Base-by-base conservation (phyloP, 2,888 invertebrate species). In the Philaethria dido region DNA sequence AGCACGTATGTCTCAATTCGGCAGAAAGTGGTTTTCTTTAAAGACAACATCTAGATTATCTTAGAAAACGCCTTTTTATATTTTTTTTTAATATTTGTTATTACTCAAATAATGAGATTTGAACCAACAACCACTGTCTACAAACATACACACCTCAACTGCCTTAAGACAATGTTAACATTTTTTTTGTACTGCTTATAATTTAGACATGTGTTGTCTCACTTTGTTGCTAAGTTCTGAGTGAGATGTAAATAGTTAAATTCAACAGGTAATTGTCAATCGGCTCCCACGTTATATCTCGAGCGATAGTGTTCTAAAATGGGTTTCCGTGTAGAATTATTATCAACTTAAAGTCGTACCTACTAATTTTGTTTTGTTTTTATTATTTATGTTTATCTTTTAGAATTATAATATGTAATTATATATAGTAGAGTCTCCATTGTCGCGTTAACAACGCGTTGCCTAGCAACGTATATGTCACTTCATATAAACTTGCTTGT, bases 241-340 rank as follows among this genome's bases (percentile, higher is more conserved):
- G 57, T 39, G 69, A 68, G 72, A 72, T 33, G 59, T 42, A 59
- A 57, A 61, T 59, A 68, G 66, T 68, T 39, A 69, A 72, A 68
- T 73, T 67, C 65, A 68, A 73, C 71, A 64, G 61, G 68, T 74
- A 72, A 73, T 73, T 72, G 66, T 62, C 70, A 69, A 72, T 69
- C 68, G 69, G 68, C 68, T 73, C 71, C 72, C 72, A 71, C 70
- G 71, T 68, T 70, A 70, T 67, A 55, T 67, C 54, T 44, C 64
- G 42, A 60, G 52, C 47, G 62, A 45, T 55, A 67, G 62, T 64
- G 64, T 29, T 52, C 50, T 44, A 33, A 44, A 25, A 50, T 50
- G 47, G 22, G n/a, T 50, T 52, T 55, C 47, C 33, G 25, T 33
- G 9, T 52, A 20, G 52, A 44, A 57, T 59, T 47, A 57, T 45